A percentile compares a stretch with the other conserved stretches of the same genome.
Conservation (phyloP, 2,888 invertebrate genomes). For the Cantharis nigra region DNA sequence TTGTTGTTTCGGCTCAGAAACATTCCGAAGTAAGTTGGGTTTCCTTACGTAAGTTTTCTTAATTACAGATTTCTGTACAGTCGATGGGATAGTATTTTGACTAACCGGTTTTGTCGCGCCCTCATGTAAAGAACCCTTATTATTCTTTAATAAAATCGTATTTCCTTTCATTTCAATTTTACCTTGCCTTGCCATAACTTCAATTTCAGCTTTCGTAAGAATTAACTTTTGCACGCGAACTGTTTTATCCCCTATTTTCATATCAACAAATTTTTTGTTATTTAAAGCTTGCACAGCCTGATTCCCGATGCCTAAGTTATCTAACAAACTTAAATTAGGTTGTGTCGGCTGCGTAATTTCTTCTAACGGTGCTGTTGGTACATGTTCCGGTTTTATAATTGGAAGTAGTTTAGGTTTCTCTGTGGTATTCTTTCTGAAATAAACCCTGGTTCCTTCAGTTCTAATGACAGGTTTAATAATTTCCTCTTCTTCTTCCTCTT, state of each 20-base stretch:
- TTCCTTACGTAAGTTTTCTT: conserved; percentile 38
- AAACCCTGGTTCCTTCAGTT: conserved; percentile 52
- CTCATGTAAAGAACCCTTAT: background rate
- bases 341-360: conserved; percentile 32
- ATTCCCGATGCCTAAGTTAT: conserved; percentile 42
- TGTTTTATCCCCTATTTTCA: conserved; percentile 62
- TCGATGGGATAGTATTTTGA: background rate
- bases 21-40: background rate
- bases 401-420: conserved; percentile 32
- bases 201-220: conserved; percentile 70
- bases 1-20: background rate
- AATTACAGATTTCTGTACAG: conserved; percentile 23
- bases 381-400: conserved; percentile 21
- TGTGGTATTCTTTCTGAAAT: conserved; percentile 38
- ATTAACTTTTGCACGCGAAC: conserved; percentile 69
- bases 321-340: conserved; percentile 33
- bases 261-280: conserved; percentile 45
- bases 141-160: conserved; percentile 42
- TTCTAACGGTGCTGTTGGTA: conserved; percentile 35
- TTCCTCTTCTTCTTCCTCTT: conserved; percentile 35
- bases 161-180: conserved; percentile 64
- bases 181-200: conserved; percentile 69
- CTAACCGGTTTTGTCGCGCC: background rate
- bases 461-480: conserved; percentile 53
- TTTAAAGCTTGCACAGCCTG: conserved; percentile 45